phyloP scores from a whole-genome alignment of 1,140 invertebrate genomes.

The Heterodera carotae region DNA sequence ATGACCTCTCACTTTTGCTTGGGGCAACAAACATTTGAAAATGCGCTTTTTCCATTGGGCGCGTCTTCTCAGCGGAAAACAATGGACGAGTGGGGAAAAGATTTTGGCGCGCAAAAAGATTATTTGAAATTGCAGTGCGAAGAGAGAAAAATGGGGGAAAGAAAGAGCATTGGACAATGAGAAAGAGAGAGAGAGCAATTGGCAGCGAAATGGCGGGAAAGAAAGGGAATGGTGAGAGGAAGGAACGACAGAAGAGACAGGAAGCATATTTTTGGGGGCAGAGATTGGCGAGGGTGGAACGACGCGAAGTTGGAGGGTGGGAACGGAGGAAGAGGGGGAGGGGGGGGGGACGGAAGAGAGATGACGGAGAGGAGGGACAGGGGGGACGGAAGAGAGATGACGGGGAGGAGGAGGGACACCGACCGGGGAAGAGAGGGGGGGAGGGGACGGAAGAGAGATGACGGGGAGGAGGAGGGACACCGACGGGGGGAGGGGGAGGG shows the following conservation, averaged over 20 bases:
- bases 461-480: background rate
- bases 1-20: background rate
- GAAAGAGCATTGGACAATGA: background rate
- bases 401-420: background rate
- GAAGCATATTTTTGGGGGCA: too few species aligned
- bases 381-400: background rate
- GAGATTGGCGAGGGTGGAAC: too few species aligned
- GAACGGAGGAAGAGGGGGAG: background rate
- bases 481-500: background rate
- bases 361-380: too few species aligned
- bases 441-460: background rate
- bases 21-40: background rate
- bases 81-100: background rate
- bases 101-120: background rate
- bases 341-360: background rate
- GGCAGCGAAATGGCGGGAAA: too few species aligned
- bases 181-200: too few species aligned
- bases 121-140: too few species aligned
- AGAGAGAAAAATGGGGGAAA: background rate
- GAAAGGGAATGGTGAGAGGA: too few species aligned
- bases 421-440: background rate
- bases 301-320: background rate
- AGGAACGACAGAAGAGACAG: too few species aligned
- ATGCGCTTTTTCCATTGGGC: background rate
- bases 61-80: background rate